Base-by-base conservation (phyloP, 1,140 invertebrate species). In the Spodoptera litura region DNA sequence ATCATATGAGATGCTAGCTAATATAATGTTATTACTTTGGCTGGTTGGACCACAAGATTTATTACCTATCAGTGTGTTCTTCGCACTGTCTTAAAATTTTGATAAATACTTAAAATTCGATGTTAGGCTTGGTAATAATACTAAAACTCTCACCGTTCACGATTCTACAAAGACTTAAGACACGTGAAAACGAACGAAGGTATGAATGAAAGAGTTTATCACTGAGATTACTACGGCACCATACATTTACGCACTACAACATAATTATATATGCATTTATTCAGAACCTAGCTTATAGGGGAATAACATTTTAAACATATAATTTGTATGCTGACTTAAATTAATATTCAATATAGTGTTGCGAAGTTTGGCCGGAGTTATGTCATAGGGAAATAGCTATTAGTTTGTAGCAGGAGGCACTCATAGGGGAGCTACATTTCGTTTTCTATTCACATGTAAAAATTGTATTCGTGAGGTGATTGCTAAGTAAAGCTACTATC, bases 331-430 rank as follows among this genome's bases (percentile, higher is more conserved):
- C 52, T 56, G 51, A 38, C 51, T 77, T 20, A 59, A 56, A 66
- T 77, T 49, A 77, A 79, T 73, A 55, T 81, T 73, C 53, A 78
- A 73, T 6, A 72, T 59, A 38, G 35, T 62, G 70, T 78, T 77
- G 61, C 75, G 75, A 55, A 68, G 75, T 15, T 35, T 44, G 58
- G 31, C 49, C 66, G 49, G 35, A 25, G 51, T 77, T 77, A 77
- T 77, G 62, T 77, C 75, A 77, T 58, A 27, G 75, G 62, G 35
- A 62, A 68, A 77, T 77, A 56, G 25, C 75, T 52, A 64, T 75
- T 27, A 75, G 25, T 75, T 75, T 55, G 58, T 75, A 35, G 15
- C 20, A 75, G 59, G 52, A n/a, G 15, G n/a, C 53, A 64, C 15
- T 15, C 27, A 73, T 31, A 27, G 51, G 49, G 58, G 58, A 62